Evolutionary conservation across 2,888 invertebrate species (phyloP).

Genomic region (Torymus aiolomorphi): DNA sequence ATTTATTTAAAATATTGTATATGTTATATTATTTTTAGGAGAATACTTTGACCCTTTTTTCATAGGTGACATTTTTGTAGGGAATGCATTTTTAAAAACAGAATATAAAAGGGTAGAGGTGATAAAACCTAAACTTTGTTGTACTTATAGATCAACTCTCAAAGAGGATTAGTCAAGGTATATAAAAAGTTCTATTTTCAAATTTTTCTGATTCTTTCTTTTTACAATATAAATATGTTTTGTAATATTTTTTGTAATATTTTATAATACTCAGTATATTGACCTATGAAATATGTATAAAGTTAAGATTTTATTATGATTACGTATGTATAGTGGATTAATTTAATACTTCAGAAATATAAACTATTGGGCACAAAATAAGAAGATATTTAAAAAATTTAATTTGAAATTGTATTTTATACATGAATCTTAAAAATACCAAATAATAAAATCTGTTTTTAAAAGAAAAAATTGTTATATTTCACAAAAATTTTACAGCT

Average conservation of each 20-base stretch:
- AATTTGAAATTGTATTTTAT: not conserved
- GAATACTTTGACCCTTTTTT: slow-evolving; percentile 41
- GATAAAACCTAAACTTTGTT: slow-evolving; percentile 41
- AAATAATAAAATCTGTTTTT: not conserved
- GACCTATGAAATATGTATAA: slow-evolving; percentile 21
- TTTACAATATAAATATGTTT: slow-evolving; percentile 33
- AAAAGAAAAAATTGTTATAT: slow-evolving; percentile 12
- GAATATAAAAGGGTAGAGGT: slow-evolving; percentile 49
- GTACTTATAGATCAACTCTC: slow-evolving; percentile 40
- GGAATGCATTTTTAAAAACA: slow-evolving; percentile 50
- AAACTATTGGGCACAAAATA: slow-evolving; percentile 42
- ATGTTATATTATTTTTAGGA: slow-evolving; percentile 19
- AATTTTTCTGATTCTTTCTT: not conserved
- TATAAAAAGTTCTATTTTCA: too few species aligned
- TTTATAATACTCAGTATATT: slow-evolving; percentile 10
- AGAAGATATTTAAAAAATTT: slow-evolving; percentile 21
- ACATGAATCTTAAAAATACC: slow-evolving; percentile 13
- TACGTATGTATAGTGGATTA: slow-evolving; percentile 8
- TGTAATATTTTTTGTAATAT: slow-evolving; percentile 41
- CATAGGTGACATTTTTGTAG: slow-evolving; percentile 35
- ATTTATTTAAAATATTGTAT: not conserved
- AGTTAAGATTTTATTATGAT: slow-evolving; percentile 9
- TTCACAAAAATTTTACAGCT: slow-evolving; percentile 20
- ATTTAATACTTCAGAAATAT: slow-evolving; percentile 29
- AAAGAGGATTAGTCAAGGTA: slow-evolving; percentile 39